Evolutionary conservation across 35 echinoderm and acorn worm species (phyloP).

Genomic region (Lytechinus pictus): DNA sequence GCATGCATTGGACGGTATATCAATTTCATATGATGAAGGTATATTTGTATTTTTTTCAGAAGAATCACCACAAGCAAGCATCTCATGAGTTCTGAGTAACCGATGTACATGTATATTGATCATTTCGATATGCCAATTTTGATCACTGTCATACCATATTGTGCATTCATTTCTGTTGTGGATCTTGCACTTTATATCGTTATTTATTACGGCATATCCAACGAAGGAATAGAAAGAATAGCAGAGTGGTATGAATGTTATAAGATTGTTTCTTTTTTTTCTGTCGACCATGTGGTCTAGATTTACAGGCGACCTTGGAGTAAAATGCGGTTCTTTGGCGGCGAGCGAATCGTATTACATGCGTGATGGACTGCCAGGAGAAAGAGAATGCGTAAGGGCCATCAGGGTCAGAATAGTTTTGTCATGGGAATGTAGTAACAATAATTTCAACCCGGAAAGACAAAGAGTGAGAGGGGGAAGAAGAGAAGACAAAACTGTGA

Average conservation of each 20-base stretch:
- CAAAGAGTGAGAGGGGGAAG: not conserved
- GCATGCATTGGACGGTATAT: not conserved
- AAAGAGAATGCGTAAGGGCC: not conserved
- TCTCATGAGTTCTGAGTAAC: not conserved
- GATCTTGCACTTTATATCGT: no score
- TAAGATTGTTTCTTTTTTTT: not conserved
- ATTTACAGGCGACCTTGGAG: not conserved
- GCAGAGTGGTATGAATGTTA: not conserved
- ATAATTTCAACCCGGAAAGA: not conserved
- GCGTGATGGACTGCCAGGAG: not conserved
- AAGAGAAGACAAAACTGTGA: not conserved
- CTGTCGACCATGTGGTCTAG: not conserved
- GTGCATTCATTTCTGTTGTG: not conserved
- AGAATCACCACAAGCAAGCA: not conserved
- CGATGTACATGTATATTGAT: not conserved
- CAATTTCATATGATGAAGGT: not conserved
- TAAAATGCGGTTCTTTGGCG: constrained; percentile 17
- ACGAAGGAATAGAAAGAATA: not conserved
- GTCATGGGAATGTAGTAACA: not conserved
- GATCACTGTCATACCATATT: not conserved
- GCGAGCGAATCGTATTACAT: not conserved
- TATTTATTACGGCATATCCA: not conserved
- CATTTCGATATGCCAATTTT: not conserved
- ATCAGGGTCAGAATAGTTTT: not conserved
- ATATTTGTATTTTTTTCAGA: not conserved